These are phyloP conservation scores for Lithophane semibrunnea DNA, from an alignment of 2,888 invertebrate genomes.

Conservation along the genomic window DNA sequence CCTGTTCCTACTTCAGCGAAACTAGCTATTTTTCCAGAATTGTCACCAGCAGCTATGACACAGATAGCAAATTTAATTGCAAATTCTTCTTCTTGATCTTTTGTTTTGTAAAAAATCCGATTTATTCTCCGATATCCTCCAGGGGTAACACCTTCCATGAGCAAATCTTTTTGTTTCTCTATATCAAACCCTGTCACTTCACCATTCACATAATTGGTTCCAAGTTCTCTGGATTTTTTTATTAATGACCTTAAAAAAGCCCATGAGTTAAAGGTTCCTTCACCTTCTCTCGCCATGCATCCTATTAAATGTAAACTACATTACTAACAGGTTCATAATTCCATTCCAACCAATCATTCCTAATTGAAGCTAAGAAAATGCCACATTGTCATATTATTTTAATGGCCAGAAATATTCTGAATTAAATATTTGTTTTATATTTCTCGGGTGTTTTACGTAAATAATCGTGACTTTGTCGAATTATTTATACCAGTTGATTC, in stretches of 20 bases:
- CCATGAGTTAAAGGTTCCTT: constrained; percentile 99
- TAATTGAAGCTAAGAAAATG: too few relatives aligned
- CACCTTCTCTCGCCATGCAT: constrained; percentile 86
- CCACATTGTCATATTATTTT: too few relatives aligned
- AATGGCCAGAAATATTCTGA: too few relatives aligned
- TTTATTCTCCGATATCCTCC: constrained; percentile 90
- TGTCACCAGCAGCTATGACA: constrained; percentile 96
- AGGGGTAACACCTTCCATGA: constrained; percentile 89
- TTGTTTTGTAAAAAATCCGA: constrained; percentile 91
- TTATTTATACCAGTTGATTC: too few relatives aligned
- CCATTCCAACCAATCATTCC: too few relatives aligned
- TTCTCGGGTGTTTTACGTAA: too few relatives aligned
- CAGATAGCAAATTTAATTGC: constrained; percentile 93
- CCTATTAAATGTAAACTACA: constrained; percentile 69
- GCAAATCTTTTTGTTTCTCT: constrained; percentile 86
- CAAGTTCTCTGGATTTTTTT: constrained; percentile 93
- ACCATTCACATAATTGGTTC: constrained; percentile 93
- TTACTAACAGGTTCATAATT: background rate
- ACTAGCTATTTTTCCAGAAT: constrained; percentile 93
- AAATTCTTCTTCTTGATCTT: constrained; percentile 91
- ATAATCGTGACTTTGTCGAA: too few relatives aligned
- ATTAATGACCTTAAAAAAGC: constrained; percentile 94
- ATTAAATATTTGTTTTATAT: too few relatives aligned
- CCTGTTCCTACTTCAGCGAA: constrained; percentile 95
- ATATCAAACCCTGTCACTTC: constrained; percentile 94